Percentiles rank a stretch among this genome's conserved stretches.
Evolutionary conservation across 2,113 vertebrate species (phyloP).

Genomic region (Nyctibius bracteatus): DNA sequence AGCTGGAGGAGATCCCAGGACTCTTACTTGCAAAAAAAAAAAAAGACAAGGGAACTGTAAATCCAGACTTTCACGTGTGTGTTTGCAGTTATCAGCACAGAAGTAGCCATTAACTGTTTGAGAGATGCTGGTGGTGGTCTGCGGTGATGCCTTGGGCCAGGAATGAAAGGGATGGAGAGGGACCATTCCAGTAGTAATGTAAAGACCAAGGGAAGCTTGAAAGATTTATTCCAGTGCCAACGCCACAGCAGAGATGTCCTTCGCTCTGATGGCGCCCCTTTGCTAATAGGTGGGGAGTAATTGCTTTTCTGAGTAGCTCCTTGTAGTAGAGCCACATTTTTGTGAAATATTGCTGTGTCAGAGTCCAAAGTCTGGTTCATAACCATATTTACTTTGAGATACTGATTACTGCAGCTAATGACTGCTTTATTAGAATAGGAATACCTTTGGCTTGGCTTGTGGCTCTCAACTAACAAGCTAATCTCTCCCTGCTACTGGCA

Average conservation of each 20-base stretch:
- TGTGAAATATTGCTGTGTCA: not conserved
- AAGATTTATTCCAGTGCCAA: no score
- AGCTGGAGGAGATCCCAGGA: not conserved
- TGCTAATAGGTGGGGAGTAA: not conserved
- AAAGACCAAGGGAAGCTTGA: no score
- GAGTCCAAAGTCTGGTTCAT: not conserved
- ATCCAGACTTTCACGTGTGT: rapidly evolving
- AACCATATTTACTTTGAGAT: not conserved
- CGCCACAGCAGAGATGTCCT: not conserved
- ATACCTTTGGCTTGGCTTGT: not conserved
- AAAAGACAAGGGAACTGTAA: not conserved
- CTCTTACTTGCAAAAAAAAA: not conserved
- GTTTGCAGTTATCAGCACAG: not conserved
- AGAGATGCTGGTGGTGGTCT: no score
- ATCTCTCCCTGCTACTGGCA: not conserved
- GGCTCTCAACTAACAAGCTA: not conserved
- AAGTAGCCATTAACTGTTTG: rapidly evolving
- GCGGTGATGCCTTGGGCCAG: rapidly evolving
- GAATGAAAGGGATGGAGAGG: rapidly evolving
- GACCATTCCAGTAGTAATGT: no score
- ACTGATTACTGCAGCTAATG: not conserved
- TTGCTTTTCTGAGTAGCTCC: not conserved
- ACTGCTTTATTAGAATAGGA: not conserved
- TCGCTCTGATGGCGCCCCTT: not conserved
- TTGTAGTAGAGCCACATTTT: not conserved